These are phyloP conservation scores for Pantherophis alleghaniensis DNA, from an alignment of 2,797 vertebrate genomes.

Conservation along the genomic window DNA sequence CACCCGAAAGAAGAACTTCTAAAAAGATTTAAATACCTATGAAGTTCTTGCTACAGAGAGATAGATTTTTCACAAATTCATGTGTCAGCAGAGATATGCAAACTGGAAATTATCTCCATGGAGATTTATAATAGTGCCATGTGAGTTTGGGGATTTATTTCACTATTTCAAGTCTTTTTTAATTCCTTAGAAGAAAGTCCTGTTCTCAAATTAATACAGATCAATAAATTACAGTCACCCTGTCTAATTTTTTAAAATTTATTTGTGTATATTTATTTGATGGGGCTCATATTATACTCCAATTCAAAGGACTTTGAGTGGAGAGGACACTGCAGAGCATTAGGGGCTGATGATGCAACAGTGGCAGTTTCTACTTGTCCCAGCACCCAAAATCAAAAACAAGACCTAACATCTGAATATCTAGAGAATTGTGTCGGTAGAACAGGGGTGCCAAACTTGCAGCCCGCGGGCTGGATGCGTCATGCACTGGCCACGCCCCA, in stretches of 20 bases:
- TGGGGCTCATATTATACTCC: background rate
- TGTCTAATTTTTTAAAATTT: background rate
- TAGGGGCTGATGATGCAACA: background rate
- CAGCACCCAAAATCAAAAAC: background rate
- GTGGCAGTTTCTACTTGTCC: background rate
- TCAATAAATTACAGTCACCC: background rate
- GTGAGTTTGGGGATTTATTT: background rate
- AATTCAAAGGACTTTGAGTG: background rate
- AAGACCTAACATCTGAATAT: background rate
- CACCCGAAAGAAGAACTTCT: background rate
- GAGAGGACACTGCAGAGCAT: background rate
- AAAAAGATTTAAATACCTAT: background rate
- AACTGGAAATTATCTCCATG: background rate
- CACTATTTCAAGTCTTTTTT: background rate
- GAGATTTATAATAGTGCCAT: background rate
- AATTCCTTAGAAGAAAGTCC: background rate
- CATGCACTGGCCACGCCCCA: no score
- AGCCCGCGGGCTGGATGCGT: no score
- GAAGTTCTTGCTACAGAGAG: background rate
- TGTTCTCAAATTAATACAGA: background rate
- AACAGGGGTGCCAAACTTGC: background rate
- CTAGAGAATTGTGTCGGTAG: background rate
- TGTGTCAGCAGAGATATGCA: background rate
- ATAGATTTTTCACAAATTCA: background rate
- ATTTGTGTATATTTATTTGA: background rate